phyloP scores from a whole-genome alignment of 2,797 vertebrate species.

The Pipistrellus kuhlii region DNA sequence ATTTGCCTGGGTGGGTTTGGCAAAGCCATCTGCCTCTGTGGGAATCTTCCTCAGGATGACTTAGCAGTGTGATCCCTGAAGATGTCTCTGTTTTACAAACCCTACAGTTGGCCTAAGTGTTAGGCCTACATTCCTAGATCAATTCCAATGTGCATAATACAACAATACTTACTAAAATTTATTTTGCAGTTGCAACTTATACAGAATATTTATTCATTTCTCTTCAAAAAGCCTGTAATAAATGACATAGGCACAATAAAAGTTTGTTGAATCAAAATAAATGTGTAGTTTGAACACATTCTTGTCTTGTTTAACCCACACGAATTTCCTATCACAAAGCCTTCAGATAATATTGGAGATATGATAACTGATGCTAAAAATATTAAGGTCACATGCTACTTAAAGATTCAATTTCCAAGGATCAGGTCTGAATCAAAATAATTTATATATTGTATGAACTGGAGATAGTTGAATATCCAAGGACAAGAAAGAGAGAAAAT shows the following conservation, averaged over 20 bases:
- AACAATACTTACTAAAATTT: conserved; percentile 45
- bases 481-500: background rate
- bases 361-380: conserved; percentile 33
- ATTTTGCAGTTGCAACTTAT: background rate
- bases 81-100: conserved; percentile 68
- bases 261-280: conserved; percentile 60
- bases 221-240: conserved; percentile 18
- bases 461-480: conserved; percentile 48
- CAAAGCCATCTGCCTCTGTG: conserved; percentile 83
- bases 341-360: conserved; percentile 41
- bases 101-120: background rate
- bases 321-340: conserved; percentile 53
- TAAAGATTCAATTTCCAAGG: conserved; percentile 57
- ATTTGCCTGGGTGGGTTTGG: conserved; percentile 83
- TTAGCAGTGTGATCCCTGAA: conserved; percentile 73
- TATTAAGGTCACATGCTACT: background rate
- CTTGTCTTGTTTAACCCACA: conserved; percentile 56
- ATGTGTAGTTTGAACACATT: conserved; percentile 4
- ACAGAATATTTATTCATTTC: background rate
- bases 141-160: conserved; percentile 59
- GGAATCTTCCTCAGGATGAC: conserved; percentile 80
- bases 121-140: conserved; percentile 35
- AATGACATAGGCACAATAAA: conserved; percentile 50
- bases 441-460: conserved; percentile 21
- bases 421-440: background rate